These are phyloP conservation scores for Chelonus formosanus DNA, from an alignment of 2,888 invertebrate species.

Conservation along the genomic window DNA sequence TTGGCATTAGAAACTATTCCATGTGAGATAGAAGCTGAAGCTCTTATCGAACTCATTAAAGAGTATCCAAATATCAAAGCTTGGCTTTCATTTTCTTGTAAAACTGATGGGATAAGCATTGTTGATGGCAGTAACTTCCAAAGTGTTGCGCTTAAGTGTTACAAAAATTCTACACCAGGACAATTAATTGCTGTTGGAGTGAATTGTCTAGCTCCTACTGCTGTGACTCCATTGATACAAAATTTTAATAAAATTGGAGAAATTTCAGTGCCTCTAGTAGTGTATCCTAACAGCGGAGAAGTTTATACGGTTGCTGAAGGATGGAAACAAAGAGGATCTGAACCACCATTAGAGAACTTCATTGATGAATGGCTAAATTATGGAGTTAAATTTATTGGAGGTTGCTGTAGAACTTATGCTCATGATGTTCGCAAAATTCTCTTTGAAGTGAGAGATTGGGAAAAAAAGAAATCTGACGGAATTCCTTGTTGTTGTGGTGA, in stretches of 20 bases:
- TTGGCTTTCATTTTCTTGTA: conserved; percentile 87
- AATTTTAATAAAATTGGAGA: conserved; percentile 66
- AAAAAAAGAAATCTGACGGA: conserved; percentile 20
- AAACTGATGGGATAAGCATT: conserved; percentile 72
- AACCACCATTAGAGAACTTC: conserved; percentile 76
- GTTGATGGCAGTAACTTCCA: conserved; percentile 84
- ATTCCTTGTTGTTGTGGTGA: not conserved
- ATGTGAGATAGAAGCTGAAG: conserved; percentile 81
- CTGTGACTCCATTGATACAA: conserved; percentile 71
- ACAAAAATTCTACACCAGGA: conserved; percentile 67
- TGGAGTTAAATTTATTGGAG: conserved; percentile 85
- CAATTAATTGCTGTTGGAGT: conserved; percentile 86
- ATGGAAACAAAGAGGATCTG: conserved; percentile 72
- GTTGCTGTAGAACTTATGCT: conserved; percentile 88
- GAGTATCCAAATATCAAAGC: conserved; percentile 81
- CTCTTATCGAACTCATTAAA: conserved; percentile 78
- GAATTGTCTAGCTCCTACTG: conserved; percentile 81
- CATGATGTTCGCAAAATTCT: conserved; percentile 80
- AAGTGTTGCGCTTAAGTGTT: conserved; percentile 76
- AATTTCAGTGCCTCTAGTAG: conserved; percentile 74
- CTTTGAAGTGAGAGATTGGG: conserved; percentile 69
- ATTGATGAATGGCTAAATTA: conserved; percentile 80
- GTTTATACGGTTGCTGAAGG: conserved; percentile 73
- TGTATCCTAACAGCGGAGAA: conserved; percentile 92
- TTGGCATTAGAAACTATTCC: conserved; percentile 92